These are phyloP conservation scores for Malachius bipustulatus DNA, from an alignment of 2,888 invertebrate genomes.

Conservation along the genomic window DNA sequence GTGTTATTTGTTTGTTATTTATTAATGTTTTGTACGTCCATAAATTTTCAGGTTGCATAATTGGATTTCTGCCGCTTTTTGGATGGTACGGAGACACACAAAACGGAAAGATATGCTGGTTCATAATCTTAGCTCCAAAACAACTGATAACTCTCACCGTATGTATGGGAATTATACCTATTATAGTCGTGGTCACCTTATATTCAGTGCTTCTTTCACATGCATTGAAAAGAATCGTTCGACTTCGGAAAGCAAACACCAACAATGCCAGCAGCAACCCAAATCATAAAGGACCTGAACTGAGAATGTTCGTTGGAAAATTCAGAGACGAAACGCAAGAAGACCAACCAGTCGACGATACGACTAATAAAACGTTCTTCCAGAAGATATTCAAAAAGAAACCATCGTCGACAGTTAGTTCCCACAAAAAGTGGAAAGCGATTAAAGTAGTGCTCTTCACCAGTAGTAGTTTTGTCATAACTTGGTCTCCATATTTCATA, in stretches of 20 bases:
- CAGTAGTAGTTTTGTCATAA: conserved; percentile 46
- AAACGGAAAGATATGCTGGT: conserved; percentile 45
- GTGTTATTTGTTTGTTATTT: too few species aligned
- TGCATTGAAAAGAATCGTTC: conserved; percentile 44
- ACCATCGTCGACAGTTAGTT: conserved; percentile 15
- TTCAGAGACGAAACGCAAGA: conserved; percentile 14
- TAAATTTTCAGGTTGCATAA: conserved; percentile 39
- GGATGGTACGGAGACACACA: conserved; percentile 45
- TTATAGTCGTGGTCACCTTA: conserved; percentile 37
- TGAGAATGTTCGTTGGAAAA: conserved; percentile 25
- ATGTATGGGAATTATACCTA: conserved; percentile 43
- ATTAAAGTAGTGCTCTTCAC: conserved; percentile 50
- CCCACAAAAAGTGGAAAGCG: conserved; percentile 47
- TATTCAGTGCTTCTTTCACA: conserved; percentile 47
- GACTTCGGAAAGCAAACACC: conserved; percentile 27
- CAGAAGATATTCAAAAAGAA: conserved; percentile 20
- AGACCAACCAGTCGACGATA: conserved; percentile 23
- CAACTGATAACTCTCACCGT: conserved; percentile 44
- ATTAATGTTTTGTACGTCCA: too few species aligned
- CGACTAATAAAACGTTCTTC: conserved; percentile 18
- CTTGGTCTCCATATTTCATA: conserved; percentile 54
- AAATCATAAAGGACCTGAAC: too few species aligned
- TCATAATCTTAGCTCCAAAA: conserved; percentile 45
- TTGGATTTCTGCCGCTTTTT: conserved; percentile 48
- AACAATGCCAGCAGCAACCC: neutral